phyloP scores from a whole-genome alignment of 2,797 vertebrate genomes.

The Alfaro cultratus region DNA sequence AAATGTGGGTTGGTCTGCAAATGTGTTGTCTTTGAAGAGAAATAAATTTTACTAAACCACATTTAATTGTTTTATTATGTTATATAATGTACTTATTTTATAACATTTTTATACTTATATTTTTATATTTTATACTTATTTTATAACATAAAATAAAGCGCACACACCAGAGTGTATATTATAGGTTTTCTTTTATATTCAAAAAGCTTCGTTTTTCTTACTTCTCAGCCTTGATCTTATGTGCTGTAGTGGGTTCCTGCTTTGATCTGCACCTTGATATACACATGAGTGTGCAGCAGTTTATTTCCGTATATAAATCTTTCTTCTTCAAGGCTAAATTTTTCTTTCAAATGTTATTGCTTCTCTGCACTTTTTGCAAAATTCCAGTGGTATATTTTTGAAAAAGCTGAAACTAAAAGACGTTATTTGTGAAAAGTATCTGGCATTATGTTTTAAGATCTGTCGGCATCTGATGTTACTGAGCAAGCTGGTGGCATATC shows the following conservation, averaged over 20 bases:
- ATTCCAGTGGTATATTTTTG: slow-evolving; percentile 22
- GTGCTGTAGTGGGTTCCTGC: background rate
- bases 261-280: slow-evolving; percentile 1
- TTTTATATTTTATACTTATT: too few relatives aligned
- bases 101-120: too few relatives aligned
- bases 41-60: too few relatives aligned
- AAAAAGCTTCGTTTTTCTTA: background rate
- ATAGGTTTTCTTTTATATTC: background rate
- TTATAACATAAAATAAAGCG: too few relatives aligned
- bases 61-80: too few relatives aligned
- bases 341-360: slow-evolving; percentile 4
- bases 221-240: background rate
- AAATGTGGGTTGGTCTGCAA: too few relatives aligned
- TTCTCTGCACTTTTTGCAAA: slow-evolving; percentile 15
- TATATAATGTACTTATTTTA: too few relatives aligned
- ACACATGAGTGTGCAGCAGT: background rate
- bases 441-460: slow-evolving; percentile 66
- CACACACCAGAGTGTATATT: background rate
- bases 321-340: slow-evolving; percentile 13
- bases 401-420: slow-evolving; percentile 38
- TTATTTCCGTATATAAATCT: slow-evolving; percentile 4
- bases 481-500: slow-evolving; percentile 67
- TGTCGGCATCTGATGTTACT: slow-evolving; percentile 62
- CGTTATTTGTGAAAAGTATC: slow-evolving; percentile 47
- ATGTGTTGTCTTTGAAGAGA: too few relatives aligned